Conservation (phyloP, 2,888 invertebrate genomes). For the Hecatera dysodea region DNA sequence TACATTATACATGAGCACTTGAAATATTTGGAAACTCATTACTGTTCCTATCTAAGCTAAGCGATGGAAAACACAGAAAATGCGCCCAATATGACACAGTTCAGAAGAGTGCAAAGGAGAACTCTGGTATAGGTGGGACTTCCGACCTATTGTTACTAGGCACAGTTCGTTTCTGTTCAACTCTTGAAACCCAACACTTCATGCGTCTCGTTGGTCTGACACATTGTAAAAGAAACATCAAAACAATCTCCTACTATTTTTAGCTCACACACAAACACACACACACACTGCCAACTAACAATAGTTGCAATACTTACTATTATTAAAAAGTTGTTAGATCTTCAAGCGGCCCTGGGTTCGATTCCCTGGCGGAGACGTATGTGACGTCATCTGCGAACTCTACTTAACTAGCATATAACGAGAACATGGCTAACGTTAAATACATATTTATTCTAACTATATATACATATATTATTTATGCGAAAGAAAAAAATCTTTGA, state of each 20-base stretch:
- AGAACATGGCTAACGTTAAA: neutral
- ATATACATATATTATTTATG: too few relatives aligned
- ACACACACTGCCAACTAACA: neutral
- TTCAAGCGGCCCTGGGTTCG: constrained; percentile 1
- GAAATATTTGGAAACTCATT: constrained; percentile 24
- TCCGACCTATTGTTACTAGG: neutral
- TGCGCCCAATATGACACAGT: neutral
- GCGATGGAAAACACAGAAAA: neutral
- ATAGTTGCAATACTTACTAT: neutral
- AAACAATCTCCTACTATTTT: neutral
- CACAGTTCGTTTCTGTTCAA: constrained; percentile 3
- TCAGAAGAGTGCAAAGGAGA: neutral
- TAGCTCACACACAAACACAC: neutral
- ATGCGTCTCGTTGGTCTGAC: neutral
- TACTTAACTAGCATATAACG: neutral
- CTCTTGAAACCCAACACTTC: constrained; percentile 15
- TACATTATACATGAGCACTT: constrained; percentile 35
- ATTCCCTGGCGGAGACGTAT: neutral
- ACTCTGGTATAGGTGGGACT: neutral
- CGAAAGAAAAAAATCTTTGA: too few relatives aligned
- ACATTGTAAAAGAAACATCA: neutral
- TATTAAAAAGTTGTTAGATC: neutral
- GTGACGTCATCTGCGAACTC: neutral
- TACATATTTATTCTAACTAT: too few relatives aligned
- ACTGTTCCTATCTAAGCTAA: neutral